A percentile compares a stretch with the other conserved stretches of the same genome.
These are phyloP conservation scores for Oeneis ivallda DNA, from an alignment of 2,888 invertebrate species.

Conservation along the genomic window DNA sequence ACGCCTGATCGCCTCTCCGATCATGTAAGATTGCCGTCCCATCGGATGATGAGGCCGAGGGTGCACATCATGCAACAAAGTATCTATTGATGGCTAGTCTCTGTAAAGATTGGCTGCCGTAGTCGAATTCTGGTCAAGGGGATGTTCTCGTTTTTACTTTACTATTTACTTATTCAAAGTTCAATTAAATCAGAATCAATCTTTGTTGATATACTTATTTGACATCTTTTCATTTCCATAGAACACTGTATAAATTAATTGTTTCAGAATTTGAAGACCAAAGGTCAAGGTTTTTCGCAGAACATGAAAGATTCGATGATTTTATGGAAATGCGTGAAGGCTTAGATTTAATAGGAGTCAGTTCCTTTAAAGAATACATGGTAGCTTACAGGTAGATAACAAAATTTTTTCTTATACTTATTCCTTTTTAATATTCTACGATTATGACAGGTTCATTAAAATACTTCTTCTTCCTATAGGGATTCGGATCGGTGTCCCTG, in stretches of 20 bases:
- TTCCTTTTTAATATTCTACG: background rate
- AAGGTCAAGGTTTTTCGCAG: slow-evolving; percentile 88
- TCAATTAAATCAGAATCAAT: too few relatives aligned
- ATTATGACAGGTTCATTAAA: background rate
- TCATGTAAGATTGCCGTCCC: too few relatives aligned
- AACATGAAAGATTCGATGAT: slow-evolving; percentile 90
- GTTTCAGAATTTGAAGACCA: slow-evolving; percentile 89
- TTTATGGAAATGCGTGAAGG: slow-evolving; percentile 93
- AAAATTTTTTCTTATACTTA: background rate
- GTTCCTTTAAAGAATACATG: slow-evolving; percentile 81
- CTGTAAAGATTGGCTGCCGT: too few relatives aligned
- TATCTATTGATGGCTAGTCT: too few relatives aligned
- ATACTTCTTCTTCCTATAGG: slow-evolving; percentile 47
- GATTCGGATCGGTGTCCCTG: slow-evolving; percentile 81
- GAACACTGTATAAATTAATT: slow-evolving; percentile 16
- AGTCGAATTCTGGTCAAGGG: too few relatives aligned
- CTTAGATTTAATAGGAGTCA: slow-evolving; percentile 86
- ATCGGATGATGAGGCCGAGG: too few relatives aligned
- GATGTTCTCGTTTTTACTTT: too few relatives aligned
- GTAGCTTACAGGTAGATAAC: slow-evolving; percentile 73
- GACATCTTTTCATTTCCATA: too few relatives aligned
- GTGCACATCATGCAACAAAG: too few relatives aligned
- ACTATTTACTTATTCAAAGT: too few relatives aligned
- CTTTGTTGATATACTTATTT: too few relatives aligned
- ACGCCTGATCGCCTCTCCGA: too few relatives aligned